A percentile compares a stretch with the other conserved stretches of the same genome.
Evolutionary conservation across 2,888 invertebrate genomes (phyloP).

Genomic region (Tetragnatha montana): DNA sequence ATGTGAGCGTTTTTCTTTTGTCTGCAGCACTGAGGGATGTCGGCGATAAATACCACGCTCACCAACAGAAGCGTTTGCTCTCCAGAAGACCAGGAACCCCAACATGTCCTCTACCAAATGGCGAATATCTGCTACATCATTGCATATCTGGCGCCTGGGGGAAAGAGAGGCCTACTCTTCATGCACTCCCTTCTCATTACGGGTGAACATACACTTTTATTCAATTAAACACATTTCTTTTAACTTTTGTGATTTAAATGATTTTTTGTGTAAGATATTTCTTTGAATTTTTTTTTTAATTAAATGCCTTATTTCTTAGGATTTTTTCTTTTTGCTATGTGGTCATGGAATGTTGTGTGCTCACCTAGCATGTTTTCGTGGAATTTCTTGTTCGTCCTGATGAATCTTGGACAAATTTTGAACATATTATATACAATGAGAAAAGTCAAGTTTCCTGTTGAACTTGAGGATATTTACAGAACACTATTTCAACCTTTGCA

Average conservation of each 20-base stretch:
- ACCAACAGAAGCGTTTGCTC: conserved; percentile 77
- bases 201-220: conserved; percentile 79
- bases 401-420: conserved; percentile 88
- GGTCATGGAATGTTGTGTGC: conserved; percentile 93
- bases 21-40: background rate
- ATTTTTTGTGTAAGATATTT: too few species aligned
- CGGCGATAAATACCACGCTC: background rate
- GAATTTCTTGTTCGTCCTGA: conserved; percentile 88
- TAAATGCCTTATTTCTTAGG: conserved; percentile 17
- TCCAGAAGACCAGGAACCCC: conserved; percentile 84
- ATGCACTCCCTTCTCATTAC: conserved; percentile 88
- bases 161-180: conserved; percentile 86
- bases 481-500: conserved; percentile 88
- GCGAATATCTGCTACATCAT: conserved; percentile 87
- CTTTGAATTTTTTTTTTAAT: background rate
- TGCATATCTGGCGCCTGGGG: conserved; percentile 87
- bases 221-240: too few species aligned
- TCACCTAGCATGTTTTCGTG: conserved; percentile 91
- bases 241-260: too few species aligned
- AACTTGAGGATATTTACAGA: conserved; percentile 88
- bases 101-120: conserved; percentile 84
- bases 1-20: background rate
- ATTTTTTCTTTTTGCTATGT: conserved; percentile 84
- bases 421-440: conserved; percentile 88
- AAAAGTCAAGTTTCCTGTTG: conserved; percentile 88